These are phyloP conservation scores for Lepilemur septentrionalis DNA, from an alignment of 2,797 vertebrate genomes.

Conservation along the genomic window DNA sequence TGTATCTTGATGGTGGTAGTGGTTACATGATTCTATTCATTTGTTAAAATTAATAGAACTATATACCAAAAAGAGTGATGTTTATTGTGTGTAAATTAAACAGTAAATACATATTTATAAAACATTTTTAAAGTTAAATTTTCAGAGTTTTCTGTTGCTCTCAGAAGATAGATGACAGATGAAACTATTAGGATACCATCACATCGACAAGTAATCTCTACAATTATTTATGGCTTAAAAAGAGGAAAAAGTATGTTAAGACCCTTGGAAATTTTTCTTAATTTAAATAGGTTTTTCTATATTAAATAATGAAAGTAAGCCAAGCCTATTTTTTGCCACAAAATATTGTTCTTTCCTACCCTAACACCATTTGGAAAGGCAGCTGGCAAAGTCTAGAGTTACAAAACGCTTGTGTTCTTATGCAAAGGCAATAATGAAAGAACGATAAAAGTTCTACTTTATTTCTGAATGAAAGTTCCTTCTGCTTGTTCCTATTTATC, in stretches of 20 bases:
- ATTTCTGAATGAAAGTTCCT: conserved; percentile 5
- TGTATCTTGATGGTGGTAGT: background rate
- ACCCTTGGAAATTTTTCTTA: background rate
- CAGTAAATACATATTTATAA: background rate
- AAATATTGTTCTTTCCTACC: conserved; percentile 23
- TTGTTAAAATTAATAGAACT: background rate
- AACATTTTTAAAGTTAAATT: background rate
- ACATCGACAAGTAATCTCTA: background rate
- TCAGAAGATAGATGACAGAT: background rate
- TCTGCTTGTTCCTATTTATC: background rate
- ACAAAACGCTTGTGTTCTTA: conserved; percentile 14
- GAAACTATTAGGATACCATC: background rate
- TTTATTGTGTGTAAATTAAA: background rate
- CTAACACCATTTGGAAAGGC: background rate
- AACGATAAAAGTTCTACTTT: background rate
- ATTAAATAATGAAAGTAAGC: conserved; percentile 29
- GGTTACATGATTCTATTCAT: background rate
- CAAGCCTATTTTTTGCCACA: background rate
- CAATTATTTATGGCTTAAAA: background rate
- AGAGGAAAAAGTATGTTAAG: background rate
- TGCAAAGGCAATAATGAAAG: background rate
- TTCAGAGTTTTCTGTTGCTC: background rate
- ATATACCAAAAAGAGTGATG: background rate
- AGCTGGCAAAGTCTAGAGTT: conserved; percentile 20
- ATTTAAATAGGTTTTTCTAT: background rate